Conservation (phyloP, 2,888 invertebrate species). For the Siphonodentalium dalli region DNA sequence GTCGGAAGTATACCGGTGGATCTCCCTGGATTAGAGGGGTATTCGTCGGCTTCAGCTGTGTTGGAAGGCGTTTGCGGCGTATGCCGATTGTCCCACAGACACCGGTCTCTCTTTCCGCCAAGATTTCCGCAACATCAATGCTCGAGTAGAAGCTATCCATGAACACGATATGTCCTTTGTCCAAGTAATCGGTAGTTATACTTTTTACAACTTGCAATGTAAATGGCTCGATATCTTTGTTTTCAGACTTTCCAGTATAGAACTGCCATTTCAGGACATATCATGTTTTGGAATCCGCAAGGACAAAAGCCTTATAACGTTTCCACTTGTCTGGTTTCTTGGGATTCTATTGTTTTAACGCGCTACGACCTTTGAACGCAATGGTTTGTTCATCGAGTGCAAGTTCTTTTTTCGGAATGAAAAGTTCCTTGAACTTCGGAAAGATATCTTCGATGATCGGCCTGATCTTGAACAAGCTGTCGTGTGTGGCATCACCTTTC, state of each 20-base stretch:
- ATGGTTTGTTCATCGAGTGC: conserved; percentile 31
- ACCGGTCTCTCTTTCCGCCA: too few relatives aligned
- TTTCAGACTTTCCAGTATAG: conserved; percentile 22
- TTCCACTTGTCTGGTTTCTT: conserved; percentile 29
- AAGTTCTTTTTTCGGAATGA: conserved; percentile 16
- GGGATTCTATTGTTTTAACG: conserved; percentile 30
- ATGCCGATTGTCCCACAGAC: too few relatives aligned
- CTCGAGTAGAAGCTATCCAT: too few relatives aligned
- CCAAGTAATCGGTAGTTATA: too few relatives aligned
- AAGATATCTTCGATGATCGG: conserved; percentile 15
- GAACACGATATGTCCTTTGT: too few relatives aligned
- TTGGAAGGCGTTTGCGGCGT: too few relatives aligned
- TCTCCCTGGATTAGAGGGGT: too few relatives aligned
- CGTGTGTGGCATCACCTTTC: conserved; percentile 13
- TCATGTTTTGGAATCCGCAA: conserved; percentile 25
- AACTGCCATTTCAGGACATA: conserved; percentile 18
- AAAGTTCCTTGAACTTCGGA: conserved; percentile 1
- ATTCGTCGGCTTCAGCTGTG: too few relatives aligned
- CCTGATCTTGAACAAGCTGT: conserved; percentile 26
- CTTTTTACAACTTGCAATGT: too few relatives aligned
- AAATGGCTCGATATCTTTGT: too few relatives aligned
- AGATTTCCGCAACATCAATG: too few relatives aligned
- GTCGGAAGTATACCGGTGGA: background rate
- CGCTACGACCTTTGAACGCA: conserved; percentile 23
- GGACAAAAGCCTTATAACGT: conserved; percentile 28